phyloP scores from a whole-genome alignment of 1,140 invertebrate species.

The Orussus abietinus region DNA sequence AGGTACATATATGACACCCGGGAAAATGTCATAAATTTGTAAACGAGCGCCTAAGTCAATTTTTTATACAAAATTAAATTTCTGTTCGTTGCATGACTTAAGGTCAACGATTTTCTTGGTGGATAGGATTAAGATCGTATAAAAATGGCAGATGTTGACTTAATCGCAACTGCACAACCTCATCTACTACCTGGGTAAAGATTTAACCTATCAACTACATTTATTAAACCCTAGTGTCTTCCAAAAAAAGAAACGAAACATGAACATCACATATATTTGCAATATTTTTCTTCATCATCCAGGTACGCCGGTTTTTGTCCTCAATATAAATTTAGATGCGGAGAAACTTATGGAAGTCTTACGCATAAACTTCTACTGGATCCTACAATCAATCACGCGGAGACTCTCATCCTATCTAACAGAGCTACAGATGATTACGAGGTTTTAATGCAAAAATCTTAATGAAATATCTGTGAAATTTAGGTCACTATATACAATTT shows the following conservation, averaged over 20 bases:
- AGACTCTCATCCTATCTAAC: constrained; percentile 64
- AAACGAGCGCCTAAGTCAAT: too few relatives aligned
- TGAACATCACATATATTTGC: constrained; percentile 7
- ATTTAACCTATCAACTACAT: constrained; percentile 4
- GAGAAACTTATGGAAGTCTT: constrained; percentile 65
- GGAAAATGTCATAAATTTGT: too few relatives aligned
- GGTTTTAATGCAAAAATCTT: too few relatives aligned
- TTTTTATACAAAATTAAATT: too few relatives aligned
- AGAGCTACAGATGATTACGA: constrained; percentile 58
- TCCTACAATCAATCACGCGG: constrained; percentile 65
- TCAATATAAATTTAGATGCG: constrained; percentile 66
- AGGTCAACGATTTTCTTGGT: too few relatives aligned
- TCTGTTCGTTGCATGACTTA: too few relatives aligned
- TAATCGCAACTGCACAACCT: constrained; percentile 53
- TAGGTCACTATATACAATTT: constrained; percentile 3
- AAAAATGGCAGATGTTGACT: constrained; percentile 32
- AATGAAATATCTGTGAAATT: too few relatives aligned
- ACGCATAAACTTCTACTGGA: constrained; percentile 70
- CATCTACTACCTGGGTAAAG: constrained; percentile 59
- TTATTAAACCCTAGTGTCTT: background rate
- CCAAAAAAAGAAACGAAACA: background rate
- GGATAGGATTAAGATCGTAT: constrained; percentile 2
- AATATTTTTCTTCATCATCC: constrained; percentile 15
- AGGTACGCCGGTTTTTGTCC: constrained; percentile 73
- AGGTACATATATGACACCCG: too few relatives aligned